A percentile compares a stretch with the other conserved stretches of the same genome.
phyloP scores from a whole-genome alignment of 2,888 invertebrate species.

The Glyphotaelius pellucidus region DNA sequence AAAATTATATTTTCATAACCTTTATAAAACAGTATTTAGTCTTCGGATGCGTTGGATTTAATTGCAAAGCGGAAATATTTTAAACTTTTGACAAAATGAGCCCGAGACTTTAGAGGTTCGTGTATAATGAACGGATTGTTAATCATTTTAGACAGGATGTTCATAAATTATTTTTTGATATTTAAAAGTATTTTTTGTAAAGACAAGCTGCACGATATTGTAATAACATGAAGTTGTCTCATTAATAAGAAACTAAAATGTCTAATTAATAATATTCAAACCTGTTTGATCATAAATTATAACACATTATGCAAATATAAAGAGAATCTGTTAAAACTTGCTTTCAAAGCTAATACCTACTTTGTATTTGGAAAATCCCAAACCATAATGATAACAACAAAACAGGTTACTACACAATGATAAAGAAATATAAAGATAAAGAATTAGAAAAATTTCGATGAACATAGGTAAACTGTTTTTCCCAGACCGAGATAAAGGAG shows the following conservation, averaged over 20 bases:
- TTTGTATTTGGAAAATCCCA: neutral
- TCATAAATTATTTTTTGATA: too few species aligned
- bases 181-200: neutral
- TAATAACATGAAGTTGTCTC: neutral
- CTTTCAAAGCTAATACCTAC: neutral
- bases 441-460: neutral
- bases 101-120: too few species aligned
- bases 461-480: neutral
- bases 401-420: neutral
- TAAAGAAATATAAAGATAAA: neutral
- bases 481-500: neutral
- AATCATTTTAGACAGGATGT: too few species aligned
- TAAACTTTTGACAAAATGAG: too few species aligned
- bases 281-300: neutral
- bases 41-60: too few species aligned
- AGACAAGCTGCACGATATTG: neutral
- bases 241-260: neutral
- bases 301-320: neutral
- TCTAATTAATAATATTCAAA: neutral
- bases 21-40: too few species aligned
- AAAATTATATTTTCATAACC: too few species aligned
- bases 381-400: neutral
- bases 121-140: too few species aligned
- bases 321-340: neutral
- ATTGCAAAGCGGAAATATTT: too few species aligned